These are phyloP conservation scores for Girardinus metallicus DNA, from an alignment of 2,797 vertebrate genomes.

Conservation along the genomic window DNA sequence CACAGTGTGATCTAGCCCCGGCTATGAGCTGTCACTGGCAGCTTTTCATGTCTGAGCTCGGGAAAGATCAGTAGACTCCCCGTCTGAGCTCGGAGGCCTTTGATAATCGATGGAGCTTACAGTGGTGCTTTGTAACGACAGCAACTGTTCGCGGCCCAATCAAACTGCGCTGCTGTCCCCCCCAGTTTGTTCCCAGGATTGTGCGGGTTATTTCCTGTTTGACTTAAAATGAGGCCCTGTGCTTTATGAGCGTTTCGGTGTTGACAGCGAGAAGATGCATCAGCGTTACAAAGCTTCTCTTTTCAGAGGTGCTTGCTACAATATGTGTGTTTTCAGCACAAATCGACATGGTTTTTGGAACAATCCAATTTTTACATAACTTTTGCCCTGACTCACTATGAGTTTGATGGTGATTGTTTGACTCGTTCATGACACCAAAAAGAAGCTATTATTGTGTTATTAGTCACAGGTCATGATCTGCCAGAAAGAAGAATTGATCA, in stretches of 20 bases:
- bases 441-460: conserved; percentile 7
- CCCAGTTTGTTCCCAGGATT: conserved; percentile 72
- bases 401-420: conserved; percentile 25
- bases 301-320: conserved; percentile 30
- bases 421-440: conserved; percentile 16
- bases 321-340: conserved; percentile 49
- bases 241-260: conserved; percentile 59
- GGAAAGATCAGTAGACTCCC: conserved; percentile 79
- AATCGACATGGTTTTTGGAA: conserved; percentile 49
- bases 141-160: conserved; percentile 72
- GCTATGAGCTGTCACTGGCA: conserved; percentile 79
- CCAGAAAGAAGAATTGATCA: conserved; percentile 1
- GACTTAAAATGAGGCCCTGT: conserved; percentile 70
- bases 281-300: conserved; percentile 51
- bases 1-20: conserved; percentile 72
- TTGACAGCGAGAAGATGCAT: conserved; percentile 59
- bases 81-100: conserved; percentile 74
- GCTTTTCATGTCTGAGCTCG: conserved; percentile 80
- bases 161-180: conserved; percentile 65
- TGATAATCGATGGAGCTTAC: conserved; percentile 80
- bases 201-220: conserved; percentile 74
- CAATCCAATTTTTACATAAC: conserved; percentile 48
- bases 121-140: conserved; percentile 75
- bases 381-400: conserved; percentile 38
- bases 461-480: conserved; percentile 20